Conservation (phyloP, 1,140 invertebrate species). For the Diachasma alloeum region DNA sequence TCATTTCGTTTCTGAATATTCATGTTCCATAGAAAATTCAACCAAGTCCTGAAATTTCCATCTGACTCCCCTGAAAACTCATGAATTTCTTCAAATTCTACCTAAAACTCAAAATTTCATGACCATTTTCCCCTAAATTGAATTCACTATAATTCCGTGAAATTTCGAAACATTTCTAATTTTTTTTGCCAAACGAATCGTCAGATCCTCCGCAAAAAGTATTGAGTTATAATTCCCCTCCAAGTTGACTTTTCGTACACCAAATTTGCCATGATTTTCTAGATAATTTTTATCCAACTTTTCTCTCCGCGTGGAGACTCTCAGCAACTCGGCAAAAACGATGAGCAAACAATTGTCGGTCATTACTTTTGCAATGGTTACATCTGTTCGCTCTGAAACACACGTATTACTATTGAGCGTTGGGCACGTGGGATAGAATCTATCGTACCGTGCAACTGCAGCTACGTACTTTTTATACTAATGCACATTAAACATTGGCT, state of each 20-base stretch:
- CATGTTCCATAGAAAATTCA: too few species aligned
- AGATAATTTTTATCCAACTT: not conserved
- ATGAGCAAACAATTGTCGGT: constrained; percentile 26
- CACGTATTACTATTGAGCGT: constrained; percentile 54
- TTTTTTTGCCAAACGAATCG: too few species aligned
- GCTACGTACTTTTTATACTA: not conserved
- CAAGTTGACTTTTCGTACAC: too few species aligned
- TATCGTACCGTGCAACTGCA: not conserved
- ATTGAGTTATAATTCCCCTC: not conserved
- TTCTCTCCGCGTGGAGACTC: not conserved
- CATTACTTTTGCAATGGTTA: constrained; percentile 54
- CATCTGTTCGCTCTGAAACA: constrained; percentile 63
- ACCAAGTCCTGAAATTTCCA: too few species aligned
- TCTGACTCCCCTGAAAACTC: too few species aligned
- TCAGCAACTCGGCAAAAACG: not conserved
- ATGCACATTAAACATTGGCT: not conserved
- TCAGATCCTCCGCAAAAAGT: too few species aligned
- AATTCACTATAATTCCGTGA: too few species aligned
- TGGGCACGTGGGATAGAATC: not conserved
- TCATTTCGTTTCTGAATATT: too few species aligned
- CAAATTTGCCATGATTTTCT: not conserved
- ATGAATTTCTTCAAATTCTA: too few species aligned
- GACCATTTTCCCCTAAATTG: too few species aligned
- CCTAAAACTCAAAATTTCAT: too few species aligned
- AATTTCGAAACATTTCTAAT: too few species aligned